phyloP scores from a whole-genome alignment of 2,888 invertebrate genomes.

The Chrysomela aeneicollis region DNA sequence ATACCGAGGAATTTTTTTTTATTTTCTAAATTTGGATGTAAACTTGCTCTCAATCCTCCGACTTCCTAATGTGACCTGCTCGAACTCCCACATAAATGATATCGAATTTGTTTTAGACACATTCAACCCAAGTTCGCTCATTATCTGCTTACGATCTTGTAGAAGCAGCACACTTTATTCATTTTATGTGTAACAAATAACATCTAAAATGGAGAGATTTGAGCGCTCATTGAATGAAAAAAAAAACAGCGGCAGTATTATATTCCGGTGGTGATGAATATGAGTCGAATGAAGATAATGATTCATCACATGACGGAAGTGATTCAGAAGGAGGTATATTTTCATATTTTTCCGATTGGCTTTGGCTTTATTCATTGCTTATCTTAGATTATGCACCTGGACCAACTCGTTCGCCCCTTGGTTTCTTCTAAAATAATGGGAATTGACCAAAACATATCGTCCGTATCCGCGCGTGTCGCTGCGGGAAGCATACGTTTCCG shows the following conservation, averaged over 20 bases:
- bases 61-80: no score
- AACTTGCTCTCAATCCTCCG: no score
- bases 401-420: constrained; percentile 3
- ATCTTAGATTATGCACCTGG: constrained; percentile 1
- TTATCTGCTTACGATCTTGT: no score
- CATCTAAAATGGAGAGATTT: no score
- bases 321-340: constrained; percentile 5
- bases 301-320: background rate
- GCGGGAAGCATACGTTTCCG: constrained; percentile 4
- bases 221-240: background rate
- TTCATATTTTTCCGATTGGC: background rate
- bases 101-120: background rate
- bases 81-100: no score
- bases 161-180: background rate
- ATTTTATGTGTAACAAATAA: background rate
- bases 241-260: background rate
- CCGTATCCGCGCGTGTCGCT: background rate
- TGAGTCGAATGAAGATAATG: background rate
- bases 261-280: no score
- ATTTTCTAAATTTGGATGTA: no score
- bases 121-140: background rate
- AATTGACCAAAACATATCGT: constrained; percentile 5
- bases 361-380: constrained; percentile 1
- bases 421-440: constrained; percentile 1
- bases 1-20: no score